A percentile compares a stretch with the other conserved stretches of the same genome.
Evolutionary conservation across 1,140 invertebrate species (phyloP).

Genomic region (Drosophila lacertosa): DNA sequence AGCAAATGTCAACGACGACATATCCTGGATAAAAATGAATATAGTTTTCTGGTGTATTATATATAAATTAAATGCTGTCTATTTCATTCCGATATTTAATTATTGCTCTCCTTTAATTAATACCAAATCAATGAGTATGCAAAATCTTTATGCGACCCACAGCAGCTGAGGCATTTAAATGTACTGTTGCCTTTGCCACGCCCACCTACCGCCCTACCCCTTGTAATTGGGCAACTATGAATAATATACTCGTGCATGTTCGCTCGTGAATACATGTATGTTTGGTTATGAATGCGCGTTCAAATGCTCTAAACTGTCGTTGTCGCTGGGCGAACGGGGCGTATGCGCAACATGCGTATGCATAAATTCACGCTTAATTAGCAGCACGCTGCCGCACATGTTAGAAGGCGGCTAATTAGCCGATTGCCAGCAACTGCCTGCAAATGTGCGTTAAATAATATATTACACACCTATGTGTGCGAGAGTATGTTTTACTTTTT

Average conservation of each 20-base stretch:
- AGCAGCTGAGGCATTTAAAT: conserved; percentile 40
- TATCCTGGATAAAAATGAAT: conserved; percentile 16
- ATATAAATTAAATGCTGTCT: too few relatives aligned
- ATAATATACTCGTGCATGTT: conserved; percentile 48
- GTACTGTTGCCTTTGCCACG: conserved; percentile 48
- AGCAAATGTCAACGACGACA: background rate
- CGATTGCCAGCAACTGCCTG: conserved; percentile 38
- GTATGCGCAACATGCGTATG: conserved; percentile 78
- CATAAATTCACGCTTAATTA: conserved; percentile 81
- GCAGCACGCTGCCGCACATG: conserved; percentile 29
- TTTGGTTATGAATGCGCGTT: conserved; percentile 29
- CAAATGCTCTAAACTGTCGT: conserved; percentile 49
- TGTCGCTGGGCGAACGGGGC: conserved; percentile 61
- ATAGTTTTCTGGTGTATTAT: too few relatives aligned
- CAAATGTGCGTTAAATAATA: conserved; percentile 61
- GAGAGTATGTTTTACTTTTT: conserved; percentile 11
- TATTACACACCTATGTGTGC: background rate
- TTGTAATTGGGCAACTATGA: conserved; percentile 64
- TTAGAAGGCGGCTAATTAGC: conserved; percentile 55
- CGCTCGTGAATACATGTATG: conserved; percentile 8
- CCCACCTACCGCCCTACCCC: background rate
- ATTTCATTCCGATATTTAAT: too few relatives aligned
- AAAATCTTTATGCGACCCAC: too few relatives aligned
- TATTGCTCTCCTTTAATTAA: too few relatives aligned
- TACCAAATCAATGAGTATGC: too few relatives aligned